phyloP scores from a whole-genome alignment of 2,113 vertebrate genomes.

The Abramis brama region DNA sequence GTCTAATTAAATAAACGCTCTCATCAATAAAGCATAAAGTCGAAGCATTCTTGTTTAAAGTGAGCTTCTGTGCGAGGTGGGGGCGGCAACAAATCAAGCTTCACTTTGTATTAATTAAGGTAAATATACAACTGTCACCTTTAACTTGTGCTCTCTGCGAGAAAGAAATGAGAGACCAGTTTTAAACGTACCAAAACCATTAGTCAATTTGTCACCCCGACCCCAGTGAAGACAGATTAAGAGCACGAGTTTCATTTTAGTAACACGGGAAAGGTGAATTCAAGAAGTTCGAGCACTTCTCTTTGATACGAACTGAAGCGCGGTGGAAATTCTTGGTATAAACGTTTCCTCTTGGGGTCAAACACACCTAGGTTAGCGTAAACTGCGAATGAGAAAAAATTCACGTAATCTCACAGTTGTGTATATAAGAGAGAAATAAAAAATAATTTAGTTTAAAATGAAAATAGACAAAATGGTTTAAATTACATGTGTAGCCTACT shows the following conservation, averaged over 20 bases:
- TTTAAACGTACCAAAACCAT: conserved; percentile 55
- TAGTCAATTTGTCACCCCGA: conserved; percentile 61
- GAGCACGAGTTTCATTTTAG: conserved; percentile 34
- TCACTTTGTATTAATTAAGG: conserved; percentile 59
- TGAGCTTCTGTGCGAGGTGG: conserved; percentile 49
- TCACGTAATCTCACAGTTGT: neutral
- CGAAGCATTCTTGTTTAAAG: conserved; percentile 36
- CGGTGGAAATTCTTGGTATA: conserved; percentile 19
- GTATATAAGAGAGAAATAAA: neutral
- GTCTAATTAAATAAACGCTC: neutral
- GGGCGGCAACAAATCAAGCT: conserved; percentile 55
- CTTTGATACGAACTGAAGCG: conserved; percentile 20
- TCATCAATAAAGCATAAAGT: neutral
- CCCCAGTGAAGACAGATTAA: conserved; percentile 53
- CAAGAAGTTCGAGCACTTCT: neutral
- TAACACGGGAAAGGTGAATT: conserved; percentile 11
- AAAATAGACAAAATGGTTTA: neutral
- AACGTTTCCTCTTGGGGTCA: conserved; percentile 23
- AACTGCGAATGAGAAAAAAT: conserved; percentile 22
- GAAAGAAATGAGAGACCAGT: conserved; percentile 55
- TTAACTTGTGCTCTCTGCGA: conserved; percentile 46
- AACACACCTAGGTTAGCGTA: conserved; percentile 20
- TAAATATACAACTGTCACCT: conserved; percentile 67
- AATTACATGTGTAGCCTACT: neutral
- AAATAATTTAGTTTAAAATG: neutral